Evolutionary conservation across 1,140 invertebrate species (phyloP), one percentile per base, ranked within the genome.

Genomic region (Heliconius hewitsoni): DNA sequence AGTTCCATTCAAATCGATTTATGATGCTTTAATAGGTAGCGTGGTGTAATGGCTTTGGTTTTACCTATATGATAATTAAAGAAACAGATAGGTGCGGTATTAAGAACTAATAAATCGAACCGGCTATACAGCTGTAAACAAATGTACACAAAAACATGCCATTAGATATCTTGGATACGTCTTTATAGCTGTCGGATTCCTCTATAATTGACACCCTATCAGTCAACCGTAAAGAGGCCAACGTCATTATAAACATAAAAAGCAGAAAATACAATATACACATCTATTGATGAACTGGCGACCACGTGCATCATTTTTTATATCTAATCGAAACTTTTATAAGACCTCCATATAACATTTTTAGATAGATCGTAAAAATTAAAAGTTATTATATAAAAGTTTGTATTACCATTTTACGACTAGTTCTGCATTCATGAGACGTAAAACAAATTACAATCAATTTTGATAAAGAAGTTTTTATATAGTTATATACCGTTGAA

Each of bases 171-270:
- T 81, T 37, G 39, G 52, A 80, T 80, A 77, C 66, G 73, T 75
- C 73, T 81, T 81, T 74, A 81, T 75, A 78, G 71, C 80, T 27
- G 72, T 71, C 73, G 76, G 73, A 81, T 81, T 81, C 80, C 80
- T 81, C 76, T 81, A 66, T 81, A 81, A 81, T 81, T 81, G 80
- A 76, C 80, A 78, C 80, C 75, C 80, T 78, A 81, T 81, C 80
- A 81, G 80, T 81, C 80, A 81, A 78, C 60, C 79, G 79, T 80
- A 76, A 80, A 78, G 76, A 80, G 57, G 76, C 79, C 76, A 81
- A 74, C 72, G 27, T 81, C 74, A 74, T 81, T 77, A 81, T 77
- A 81, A 77, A 81, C 77, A 77, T 81, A 76, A 77, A 81, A 77
- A 81, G 79, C 75, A 73, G 79, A 77, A 81, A 81, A 81, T 71